Base-by-base conservation (phyloP, 2,888 invertebrate species). In the Aphodius granarius region DNA sequence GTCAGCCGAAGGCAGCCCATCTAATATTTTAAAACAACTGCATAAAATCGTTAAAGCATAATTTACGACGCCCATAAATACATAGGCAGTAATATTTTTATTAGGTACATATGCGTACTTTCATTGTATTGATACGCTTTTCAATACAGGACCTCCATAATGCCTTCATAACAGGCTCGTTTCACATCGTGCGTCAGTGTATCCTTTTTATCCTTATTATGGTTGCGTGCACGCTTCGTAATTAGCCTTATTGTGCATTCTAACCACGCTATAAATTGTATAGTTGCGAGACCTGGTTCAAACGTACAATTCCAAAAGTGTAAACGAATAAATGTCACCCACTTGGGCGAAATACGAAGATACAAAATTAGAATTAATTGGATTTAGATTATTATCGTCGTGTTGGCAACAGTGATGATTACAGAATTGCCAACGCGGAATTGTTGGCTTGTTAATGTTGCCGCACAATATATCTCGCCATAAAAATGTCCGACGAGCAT, bases 61-160 rank as follows among this genome's bases (percentile, higher is more conserved):
- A 87, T 87, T 87, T 87, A 87, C 82, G 84, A 81, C 83, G 74
- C 81, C 82, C 85, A 83, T 87, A 86, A 87, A 87, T 86, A 86
- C 86, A 85, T 82, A 86, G 85, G 86, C 85, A 86, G 84, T 87
- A 86, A 87, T 86, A 87, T 86, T 87, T 87, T 87, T 86, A 82
- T 80, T 82, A 78, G 78, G 77, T 79, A 78, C 80, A 78, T 81
- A 80, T 80, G 80, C 79, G 78, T 79, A 78, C 79, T 78, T 79
- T 80, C 78, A 79, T 76, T 78, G 79, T 78, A 76, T 43, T 68
- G 76, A 77, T 75, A 76, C 75, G 76, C 71, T 73, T 66, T 66
- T 66, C 77, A 68, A 78, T 78, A 77, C 73, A 74, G 75, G 70
- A 64, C 77, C 78, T 74, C 66, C 68, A 68, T 68, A 68, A 68